Conservation (phyloP, 53 echinoderm and acorn worm species). For the Stichopus horrens region DNA sequence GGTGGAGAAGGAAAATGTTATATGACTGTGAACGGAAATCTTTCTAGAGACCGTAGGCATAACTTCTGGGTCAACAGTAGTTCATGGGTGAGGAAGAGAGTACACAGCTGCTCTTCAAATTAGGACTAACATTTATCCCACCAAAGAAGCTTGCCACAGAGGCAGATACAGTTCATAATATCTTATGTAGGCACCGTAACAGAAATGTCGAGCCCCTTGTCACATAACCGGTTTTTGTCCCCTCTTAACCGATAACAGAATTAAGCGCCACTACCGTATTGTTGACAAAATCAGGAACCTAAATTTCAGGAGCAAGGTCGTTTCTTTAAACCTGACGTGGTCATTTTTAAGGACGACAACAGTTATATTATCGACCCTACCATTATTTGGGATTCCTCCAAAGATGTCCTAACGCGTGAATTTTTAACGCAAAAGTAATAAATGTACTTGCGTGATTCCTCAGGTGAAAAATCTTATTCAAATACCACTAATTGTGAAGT, state of each 20-base stretch:
- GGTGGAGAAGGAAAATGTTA: not conserved
- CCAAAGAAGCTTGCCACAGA: not conserved
- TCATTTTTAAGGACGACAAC: not conserved
- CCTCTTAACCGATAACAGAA: not conserved
- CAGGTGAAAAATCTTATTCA: not conserved
- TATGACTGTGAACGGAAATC: not conserved
- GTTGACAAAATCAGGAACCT: not conserved
- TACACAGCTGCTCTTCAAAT: not conserved
- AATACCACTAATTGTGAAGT: not conserved
- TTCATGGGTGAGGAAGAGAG: not conserved
- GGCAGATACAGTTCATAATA: not conserved
- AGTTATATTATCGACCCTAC: not conserved
- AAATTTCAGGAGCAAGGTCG: not conserved
- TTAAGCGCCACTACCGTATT: not conserved
- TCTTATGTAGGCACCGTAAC: not conserved
- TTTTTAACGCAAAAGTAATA: not conserved
- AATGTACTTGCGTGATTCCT: not conserved
- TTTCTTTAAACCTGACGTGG: not conserved
- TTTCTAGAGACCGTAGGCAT: not conserved
- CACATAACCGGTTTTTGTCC: slow-evolving; percentile 20
- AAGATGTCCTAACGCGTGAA: not conserved
- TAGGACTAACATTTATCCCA: slow-evolving; percentile 11
- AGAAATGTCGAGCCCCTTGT: not conserved
- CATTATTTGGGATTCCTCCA: slow-evolving; percentile 21
- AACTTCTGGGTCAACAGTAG: not conserved